These are phyloP conservation scores for Linnaemya tessellans DNA, from an alignment of 2,888 invertebrate genomes.

Conservation along the genomic window DNA sequence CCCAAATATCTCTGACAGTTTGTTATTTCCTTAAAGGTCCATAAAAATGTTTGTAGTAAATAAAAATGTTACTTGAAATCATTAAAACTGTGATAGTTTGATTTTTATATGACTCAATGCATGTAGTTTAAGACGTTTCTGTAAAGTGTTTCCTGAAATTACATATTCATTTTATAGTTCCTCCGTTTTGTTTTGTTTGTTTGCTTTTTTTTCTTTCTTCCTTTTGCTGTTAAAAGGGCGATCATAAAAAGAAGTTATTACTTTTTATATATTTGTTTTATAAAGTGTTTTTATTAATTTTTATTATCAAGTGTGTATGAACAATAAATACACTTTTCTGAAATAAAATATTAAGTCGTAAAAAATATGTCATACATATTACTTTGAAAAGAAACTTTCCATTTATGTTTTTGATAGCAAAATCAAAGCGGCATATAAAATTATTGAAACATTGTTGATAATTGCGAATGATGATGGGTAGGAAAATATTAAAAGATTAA, in stretches of 20 bases:
- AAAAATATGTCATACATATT: constrained; percentile 50
- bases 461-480: background rate
- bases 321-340: constrained; percentile 51
- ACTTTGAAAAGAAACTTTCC: constrained; percentile 4
- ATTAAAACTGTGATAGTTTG: constrained; percentile 60
- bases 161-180: constrained; percentile 70
- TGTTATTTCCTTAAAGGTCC: constrained; percentile 43
- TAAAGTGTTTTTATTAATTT: constrained; percentile 73
- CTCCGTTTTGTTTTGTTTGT: background rate
- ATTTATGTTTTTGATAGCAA: background rate
- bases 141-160: constrained; percentile 67
- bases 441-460: constrained; percentile 15
- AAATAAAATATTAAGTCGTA: constrained; percentile 61
- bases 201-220: background rate
- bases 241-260: constrained; percentile 61
- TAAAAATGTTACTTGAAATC: constrained; percentile 55
- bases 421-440: constrained; percentile 32
- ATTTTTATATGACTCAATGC: constrained; percentile 45
- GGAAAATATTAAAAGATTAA: no score
- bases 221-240: constrained; percentile 7
- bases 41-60: constrained; percentile 56
- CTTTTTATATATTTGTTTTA: constrained; percentile 62
- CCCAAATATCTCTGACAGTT: constrained; percentile 16
- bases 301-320: constrained; percentile 69
- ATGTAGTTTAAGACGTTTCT: constrained; percentile 16